Conservation (phyloP, 2,797 vertebrate species). For the Ctenosaura bakeri region DNA sequence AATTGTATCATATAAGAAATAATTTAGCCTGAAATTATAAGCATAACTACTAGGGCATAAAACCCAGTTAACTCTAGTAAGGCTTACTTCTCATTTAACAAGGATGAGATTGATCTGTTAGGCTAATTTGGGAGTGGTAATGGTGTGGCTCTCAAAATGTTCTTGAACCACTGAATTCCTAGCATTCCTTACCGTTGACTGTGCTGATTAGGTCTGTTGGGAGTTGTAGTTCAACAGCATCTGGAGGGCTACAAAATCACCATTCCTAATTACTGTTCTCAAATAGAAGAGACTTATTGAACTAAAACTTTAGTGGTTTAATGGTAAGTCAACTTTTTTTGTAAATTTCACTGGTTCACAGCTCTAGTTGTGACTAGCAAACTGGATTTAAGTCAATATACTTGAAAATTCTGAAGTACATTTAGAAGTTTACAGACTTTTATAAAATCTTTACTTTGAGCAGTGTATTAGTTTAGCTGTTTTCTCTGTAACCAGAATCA, state of each 20-base stretch:
- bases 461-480: neutral
- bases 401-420: neutral
- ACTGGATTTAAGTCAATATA: neutral
- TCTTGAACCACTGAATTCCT: no score
- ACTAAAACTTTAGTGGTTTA: no score
- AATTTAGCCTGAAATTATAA: neutral
- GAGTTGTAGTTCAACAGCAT: no score
- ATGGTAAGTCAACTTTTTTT: no score
- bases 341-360: no score
- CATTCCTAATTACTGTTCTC: no score
- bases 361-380: neutral
- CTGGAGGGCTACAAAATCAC: no score
- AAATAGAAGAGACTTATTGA: no score
- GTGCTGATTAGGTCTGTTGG: no score
- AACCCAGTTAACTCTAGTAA: neutral
- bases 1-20: neutral
- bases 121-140: neutral
- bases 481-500: neutral
- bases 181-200: no score
- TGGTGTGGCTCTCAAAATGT: no score
- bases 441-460: neutral
- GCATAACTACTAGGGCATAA: neutral
- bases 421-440: constrained; percentile 2
- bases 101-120: neutral
- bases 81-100: neutral